Conservation (phyloP, 2,797 vertebrate species). For the Mastacembelus armatus region DNA sequence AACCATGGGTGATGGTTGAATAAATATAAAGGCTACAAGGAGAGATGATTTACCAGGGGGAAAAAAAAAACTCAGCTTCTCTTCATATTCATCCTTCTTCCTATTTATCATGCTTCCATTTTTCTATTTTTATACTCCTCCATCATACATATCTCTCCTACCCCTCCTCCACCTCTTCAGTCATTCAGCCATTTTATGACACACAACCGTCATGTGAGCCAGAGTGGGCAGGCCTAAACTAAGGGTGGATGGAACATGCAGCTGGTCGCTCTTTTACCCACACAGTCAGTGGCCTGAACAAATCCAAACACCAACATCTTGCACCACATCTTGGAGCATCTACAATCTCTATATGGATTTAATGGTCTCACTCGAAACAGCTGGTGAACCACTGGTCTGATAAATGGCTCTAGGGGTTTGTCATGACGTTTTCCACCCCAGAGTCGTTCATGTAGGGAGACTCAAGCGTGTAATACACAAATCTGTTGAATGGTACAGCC, state of each 20-base stretch:
- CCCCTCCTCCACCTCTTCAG: conserved; percentile 41
- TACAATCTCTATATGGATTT: conserved; percentile 12
- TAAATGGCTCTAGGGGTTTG: conserved; percentile 32
- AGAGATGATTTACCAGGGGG: conserved; percentile 4
- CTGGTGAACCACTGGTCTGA: conserved; percentile 43
- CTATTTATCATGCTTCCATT: conserved; percentile 37
- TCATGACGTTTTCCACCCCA: conserved; percentile 14
- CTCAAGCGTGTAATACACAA: conserved; percentile 57
- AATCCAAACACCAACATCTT: conserved; percentile 13
- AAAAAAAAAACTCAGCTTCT: conserved; percentile 2
- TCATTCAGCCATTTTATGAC: conserved; percentile 51
- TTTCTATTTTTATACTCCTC: conserved; percentile 63
- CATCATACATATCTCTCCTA: conserved; percentile 9
- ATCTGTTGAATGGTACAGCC: conserved; percentile 27
- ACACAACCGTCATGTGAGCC: conserved; percentile 15
- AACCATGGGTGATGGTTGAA: conserved; percentile 19
- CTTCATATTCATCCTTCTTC: conserved; percentile 22
- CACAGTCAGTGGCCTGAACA: conserved; percentile 37
- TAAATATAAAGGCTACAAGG: conserved; percentile 52
- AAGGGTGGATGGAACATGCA: conserved; percentile 36
- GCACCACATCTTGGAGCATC: conserved; percentile 27
- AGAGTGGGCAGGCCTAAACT: conserved; percentile 9
- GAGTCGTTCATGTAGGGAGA: conserved; percentile 34
- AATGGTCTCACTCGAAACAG: conserved; percentile 59
- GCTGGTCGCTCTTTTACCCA: conserved; percentile 11